Base-by-base conservation (phyloP, 2,888 invertebrate genomes). In the Lysandra bellargus region DNA sequence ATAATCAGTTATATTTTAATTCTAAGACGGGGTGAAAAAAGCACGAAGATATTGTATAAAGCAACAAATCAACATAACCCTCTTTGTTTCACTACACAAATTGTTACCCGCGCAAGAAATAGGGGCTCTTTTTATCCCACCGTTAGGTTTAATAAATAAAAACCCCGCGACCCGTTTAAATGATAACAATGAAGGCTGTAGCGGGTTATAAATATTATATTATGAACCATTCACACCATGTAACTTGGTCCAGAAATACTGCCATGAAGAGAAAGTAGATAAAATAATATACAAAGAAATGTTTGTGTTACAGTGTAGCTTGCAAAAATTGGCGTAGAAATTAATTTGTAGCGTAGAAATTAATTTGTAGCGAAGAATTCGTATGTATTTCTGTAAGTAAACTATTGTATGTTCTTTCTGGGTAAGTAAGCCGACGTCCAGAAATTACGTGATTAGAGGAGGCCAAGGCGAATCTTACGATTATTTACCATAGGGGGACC, bases 41-140 rank as follows among this genome's bases (percentile, higher is more conserved):
- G 7, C 30, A 30, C 64, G 33, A 69, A 69, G 64, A 69, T 69
- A 69, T 69, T 12, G 30, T 74, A 74, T 12, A 44, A 74, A 74
- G 74, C 74, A 40, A 74, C 74, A 74, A 74, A 74, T 74, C 74
- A 74, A 40, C 74, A 44, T 40, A 40, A 40, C 74, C 74, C 44
- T 44, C 74, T 74, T 74, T 74, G 74, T 74, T 74, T 44, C 74
- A 74, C 74, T 74, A 74, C 74, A 74, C 74, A 74, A 74, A 74
- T 74, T 69, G 64, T 69, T 73, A 74, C 74, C 73, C 74, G n/a
- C 74, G 74, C 74, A 40, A 74, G 64, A 69, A 69, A 69, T 69
- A 33, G 30, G 33, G 73, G 73, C 73, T n/a, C 73, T 73, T 73
- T 73, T 73, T 73, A 73, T 73, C 14, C n/a, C 40, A 40, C 30